Evolutionary conservation across 2,888 invertebrate species (phyloP).

Genomic region (Ceriagrion tenellum): DNA sequence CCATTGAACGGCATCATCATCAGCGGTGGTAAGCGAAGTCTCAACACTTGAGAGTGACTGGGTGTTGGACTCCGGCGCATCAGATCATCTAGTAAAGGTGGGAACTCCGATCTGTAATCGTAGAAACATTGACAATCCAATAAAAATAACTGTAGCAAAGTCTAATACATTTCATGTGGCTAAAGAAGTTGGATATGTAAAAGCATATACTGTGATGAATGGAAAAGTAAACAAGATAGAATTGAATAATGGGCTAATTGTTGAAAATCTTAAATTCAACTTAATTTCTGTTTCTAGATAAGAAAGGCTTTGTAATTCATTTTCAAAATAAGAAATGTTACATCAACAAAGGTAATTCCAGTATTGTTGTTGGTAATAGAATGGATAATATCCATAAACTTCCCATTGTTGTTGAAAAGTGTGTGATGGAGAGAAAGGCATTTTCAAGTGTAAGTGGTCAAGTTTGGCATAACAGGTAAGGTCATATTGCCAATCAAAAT

Average conservation of each 20-base stretch:
- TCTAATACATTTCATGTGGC: not conserved
- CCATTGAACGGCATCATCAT: too few species aligned
- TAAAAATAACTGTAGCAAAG: not conserved
- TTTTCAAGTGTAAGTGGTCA: not conserved
- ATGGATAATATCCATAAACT: not conserved
- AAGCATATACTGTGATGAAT: not conserved
- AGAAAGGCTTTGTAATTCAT: not conserved
- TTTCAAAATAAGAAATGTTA: not conserved
- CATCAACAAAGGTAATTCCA: not conserved
- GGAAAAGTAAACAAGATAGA: not conserved
- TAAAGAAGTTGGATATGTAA: too few species aligned
- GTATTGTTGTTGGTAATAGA: not conserved
- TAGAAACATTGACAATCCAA: not conserved
- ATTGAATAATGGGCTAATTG: not conserved
- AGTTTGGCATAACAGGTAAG: not conserved
- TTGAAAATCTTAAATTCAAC: not conserved
- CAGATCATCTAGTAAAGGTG: not conserved
- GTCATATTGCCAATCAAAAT: too few species aligned
- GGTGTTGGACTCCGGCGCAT: not conserved
- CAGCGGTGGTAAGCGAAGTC: too few species aligned
- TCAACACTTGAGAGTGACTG: too few species aligned
- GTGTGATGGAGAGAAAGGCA: not conserved
- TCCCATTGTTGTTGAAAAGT: not conserved
- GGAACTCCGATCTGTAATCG: not conserved
- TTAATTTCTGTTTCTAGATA: too few species aligned